Evolutionary conservation across 2,113 vertebrate species (phyloP), one percentile per base, ranked within the genome.

Genomic region (Turdus rufiventris): DNA sequence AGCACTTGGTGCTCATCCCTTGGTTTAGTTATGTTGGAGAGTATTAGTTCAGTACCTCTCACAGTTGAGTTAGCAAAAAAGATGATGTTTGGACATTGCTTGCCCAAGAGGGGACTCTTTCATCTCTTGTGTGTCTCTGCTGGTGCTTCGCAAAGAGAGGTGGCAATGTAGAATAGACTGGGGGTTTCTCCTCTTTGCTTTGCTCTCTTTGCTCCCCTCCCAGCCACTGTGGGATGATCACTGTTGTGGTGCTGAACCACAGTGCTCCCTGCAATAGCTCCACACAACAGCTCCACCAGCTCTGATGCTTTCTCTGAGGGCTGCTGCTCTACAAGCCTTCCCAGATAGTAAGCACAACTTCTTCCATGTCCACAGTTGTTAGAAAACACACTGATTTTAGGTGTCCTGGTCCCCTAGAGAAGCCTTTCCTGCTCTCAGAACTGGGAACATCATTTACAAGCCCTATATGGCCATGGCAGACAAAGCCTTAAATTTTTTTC

Each of bases 391-490:
- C 50, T 58, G 33, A 40, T 31, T 82, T 38, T 16, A 88, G 31
- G 18, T 54, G 8, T 38, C 15, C 63, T 56, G n/a, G 40, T 58
- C 19, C 65, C 58, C 26, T n/a, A 57, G n/a, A 79, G 54, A 61
- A 82, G 9, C 26, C 36, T 91, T 40, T 81, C 12, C 25, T 61
- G 14, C 57, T 95, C 48, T 54, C 75, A 68, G 31, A 42, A 28
- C 36, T 26, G 17, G 18, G 20, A 94, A 36, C 38, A 54, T 51
- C 4, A 58, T 58, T 74, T 88, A 23, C 7, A 63, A 83, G 33
- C 7, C 33, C 40, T 0, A 1, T 40, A 65, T 0, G 0, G 11
- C 38, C 48, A 14, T 0, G 2, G 31, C 51, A 85, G 53, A 61
- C 43, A 82, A 80, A 85, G 28, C 51, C 85, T 86, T 73, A 47